A percentile compares a stretch with the other conserved stretches of the same genome.
Conservation (phyloP, 64 coral and sea anemone genomes). For the Porites lutea region DNA sequence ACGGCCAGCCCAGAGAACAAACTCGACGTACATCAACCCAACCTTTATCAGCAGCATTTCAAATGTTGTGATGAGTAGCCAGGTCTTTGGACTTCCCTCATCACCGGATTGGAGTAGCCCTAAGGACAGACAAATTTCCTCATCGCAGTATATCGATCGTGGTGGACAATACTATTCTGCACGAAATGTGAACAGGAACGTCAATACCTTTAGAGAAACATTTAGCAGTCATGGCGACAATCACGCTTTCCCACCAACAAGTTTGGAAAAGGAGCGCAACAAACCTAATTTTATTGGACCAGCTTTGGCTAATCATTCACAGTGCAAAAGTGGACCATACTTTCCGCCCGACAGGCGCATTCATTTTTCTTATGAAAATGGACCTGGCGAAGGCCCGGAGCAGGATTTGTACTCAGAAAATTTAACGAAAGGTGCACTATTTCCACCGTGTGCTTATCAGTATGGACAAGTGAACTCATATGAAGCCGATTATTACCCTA, state of each 20-base stretch:
- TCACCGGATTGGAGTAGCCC: conserved; percentile 67
- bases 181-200: conserved; percentile 4
- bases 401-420: background rate
- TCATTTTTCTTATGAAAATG: background rate
- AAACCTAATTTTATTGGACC: conserved; percentile 9
- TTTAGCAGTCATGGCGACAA: background rate
- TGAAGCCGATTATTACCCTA: conserved; percentile 16
- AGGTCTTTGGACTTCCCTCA: conserved; percentile 70
- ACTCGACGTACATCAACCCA: conserved; percentile 67
- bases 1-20: conserved; percentile 61
- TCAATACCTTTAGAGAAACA: conserved; percentile 8
- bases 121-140: conserved; percentile 53
- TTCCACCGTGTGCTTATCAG: conserved; percentile 36
- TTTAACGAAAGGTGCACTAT: conserved; percentile 12
- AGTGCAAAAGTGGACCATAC: background rate
- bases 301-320: background rate
- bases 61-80: conserved; percentile 56
- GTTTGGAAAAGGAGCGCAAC: background rate
- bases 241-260: background rate
- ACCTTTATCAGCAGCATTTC: conserved; percentile 63
- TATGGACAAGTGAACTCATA: conserved; percentile 17
- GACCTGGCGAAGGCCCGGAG: background rate
- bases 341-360: background rate
- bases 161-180: background rate
- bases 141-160: conserved; percentile 28